A percentile compares a stretch with the other conserved stretches of the same genome.
Evolutionary conservation across 2,888 invertebrate species (phyloP).

Genomic region (Diachrysia chrysitis): DNA sequence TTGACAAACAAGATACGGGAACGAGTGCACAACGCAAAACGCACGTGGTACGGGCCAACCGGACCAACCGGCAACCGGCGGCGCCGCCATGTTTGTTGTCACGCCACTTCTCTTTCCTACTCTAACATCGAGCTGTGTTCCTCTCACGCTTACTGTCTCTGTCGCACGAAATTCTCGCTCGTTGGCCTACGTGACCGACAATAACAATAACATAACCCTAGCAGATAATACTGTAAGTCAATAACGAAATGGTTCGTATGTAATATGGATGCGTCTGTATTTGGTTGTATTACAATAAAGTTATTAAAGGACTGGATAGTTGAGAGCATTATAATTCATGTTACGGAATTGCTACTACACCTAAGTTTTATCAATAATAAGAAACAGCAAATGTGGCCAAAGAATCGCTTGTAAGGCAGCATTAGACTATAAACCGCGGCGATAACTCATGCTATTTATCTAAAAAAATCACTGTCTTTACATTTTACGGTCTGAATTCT

Average conservation of each 20-base stretch:
- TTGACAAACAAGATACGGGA: conserved; percentile 87
- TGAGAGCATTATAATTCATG: conserved; percentile 56
- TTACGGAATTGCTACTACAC: conserved; percentile 50
- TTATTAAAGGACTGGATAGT: conserved; percentile 45
- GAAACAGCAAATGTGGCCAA: conserved; percentile 36
- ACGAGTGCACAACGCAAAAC: conserved; percentile 78
- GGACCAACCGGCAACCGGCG: conserved; percentile 85
- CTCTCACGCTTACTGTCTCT: conserved; percentile 62
- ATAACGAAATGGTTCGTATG: conserved; percentile 58
- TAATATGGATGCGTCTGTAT: conserved; percentile 50
- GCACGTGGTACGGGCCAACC: conserved; percentile 85
- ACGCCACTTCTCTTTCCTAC: conserved; percentile 80
- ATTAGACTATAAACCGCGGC: conserved; percentile 50
- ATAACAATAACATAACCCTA: conserved; percentile 83
- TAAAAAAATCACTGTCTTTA: conserved; percentile 60
- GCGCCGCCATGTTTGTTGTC: conserved; percentile 87
- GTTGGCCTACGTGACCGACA: conserved; percentile 86
- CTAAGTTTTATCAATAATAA: conserved; percentile 23
- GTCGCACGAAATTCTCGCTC: conserved; percentile 68
- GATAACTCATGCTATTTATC: conserved; percentile 59
- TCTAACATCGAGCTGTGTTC: conserved; percentile 66
- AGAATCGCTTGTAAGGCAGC: conserved; percentile 41
- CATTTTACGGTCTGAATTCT: conserved; percentile 37
- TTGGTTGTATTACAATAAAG: conserved; percentile 56
- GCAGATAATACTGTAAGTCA: conserved; percentile 66